These are phyloP conservation scores for Trypoxylon attenuatum DNA, from an alignment of 2,888 invertebrate species.

Conservation along the genomic window DNA sequence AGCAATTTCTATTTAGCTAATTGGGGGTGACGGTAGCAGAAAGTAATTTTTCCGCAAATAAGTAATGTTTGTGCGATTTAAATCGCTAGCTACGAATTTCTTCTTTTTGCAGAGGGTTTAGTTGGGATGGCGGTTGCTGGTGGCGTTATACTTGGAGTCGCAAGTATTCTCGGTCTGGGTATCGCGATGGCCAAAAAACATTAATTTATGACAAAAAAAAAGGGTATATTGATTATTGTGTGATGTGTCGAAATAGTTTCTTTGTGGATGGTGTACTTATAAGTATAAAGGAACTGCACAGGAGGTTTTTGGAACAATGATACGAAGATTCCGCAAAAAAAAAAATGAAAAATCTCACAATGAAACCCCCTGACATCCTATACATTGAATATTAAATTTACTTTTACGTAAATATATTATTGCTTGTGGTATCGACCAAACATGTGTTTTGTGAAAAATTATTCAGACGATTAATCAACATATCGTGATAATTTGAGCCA, in stretches of 20 bases:
- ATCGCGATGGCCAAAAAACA: slow-evolving; percentile 82
- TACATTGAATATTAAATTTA: slow-evolving; percentile 11
- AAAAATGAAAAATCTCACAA: slow-evolving; percentile 1
- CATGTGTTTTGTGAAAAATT: not conserved
- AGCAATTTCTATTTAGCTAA: too few relatives aligned
- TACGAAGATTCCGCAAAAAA: slow-evolving; percentile 6
- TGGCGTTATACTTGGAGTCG: slow-evolving; percentile 89
- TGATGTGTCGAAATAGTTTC: slow-evolving; percentile 39
- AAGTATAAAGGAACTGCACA: not conserved
- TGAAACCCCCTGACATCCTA: slow-evolving; percentile 1
- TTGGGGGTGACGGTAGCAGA: too few relatives aligned
- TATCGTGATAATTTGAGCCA: not conserved
- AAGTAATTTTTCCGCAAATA: too few relatives aligned
- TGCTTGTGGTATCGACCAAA: not conserved
- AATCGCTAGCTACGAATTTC: slow-evolving; percentile 28
- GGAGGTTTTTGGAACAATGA: slow-evolving; percentile 6
- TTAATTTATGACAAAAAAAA: slow-evolving; percentile 34
- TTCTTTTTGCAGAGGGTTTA: slow-evolving; percentile 83
- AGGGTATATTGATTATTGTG: slow-evolving; percentile 21
- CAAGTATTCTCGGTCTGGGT: slow-evolving; percentile 88
- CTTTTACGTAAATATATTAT: slow-evolving; percentile 1
- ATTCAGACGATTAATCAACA: not conserved
- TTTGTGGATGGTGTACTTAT: slow-evolving; percentile 18
- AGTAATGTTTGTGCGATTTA: too few relatives aligned
- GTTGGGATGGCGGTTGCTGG: slow-evolving; percentile 93